Conservation (phyloP, 2,888 invertebrate species). For the Nemotelus pantherinus region DNA sequence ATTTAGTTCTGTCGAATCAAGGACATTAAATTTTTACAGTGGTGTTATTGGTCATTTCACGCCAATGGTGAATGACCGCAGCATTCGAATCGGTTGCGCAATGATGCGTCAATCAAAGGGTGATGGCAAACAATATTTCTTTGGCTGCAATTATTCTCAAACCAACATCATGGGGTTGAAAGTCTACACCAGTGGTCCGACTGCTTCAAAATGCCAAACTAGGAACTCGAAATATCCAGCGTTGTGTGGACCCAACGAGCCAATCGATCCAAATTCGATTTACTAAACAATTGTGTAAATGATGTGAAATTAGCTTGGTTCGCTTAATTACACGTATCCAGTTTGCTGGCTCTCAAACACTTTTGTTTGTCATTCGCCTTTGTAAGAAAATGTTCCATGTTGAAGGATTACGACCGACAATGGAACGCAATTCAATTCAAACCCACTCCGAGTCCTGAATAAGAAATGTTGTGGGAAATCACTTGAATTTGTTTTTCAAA, state of each 20-base stretch:
- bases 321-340: too few relatives aligned
- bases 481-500: too few relatives aligned
- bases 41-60: constrained; percentile 21
- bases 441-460: too few relatives aligned
- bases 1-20: neutral
- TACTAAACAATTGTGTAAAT: neutral
- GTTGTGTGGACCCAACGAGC: neutral
- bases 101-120: neutral
- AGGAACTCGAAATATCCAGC: neutral
- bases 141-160: constrained; percentile 25
- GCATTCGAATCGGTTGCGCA: constrained; percentile 23
- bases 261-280: constrained; percentile 11
- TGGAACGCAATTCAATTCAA: too few relatives aligned
- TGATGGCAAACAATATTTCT: constrained; percentile 1
- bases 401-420: too few relatives aligned
- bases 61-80: constrained; percentile 1
- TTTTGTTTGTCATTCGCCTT: too few relatives aligned
- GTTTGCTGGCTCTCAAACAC: neutral
- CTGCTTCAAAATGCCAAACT: neutral
- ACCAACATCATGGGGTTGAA: neutral
- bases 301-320: too few relatives aligned
- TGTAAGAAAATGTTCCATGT: too few relatives aligned
- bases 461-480: too few relatives aligned
- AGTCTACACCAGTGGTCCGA: neutral
- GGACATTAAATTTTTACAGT: neutral